These are phyloP conservation scores for Hippocampus zosterae DNA, from an alignment of 2,113 vertebrate genomes.

Conservation along the genomic window DNA sequence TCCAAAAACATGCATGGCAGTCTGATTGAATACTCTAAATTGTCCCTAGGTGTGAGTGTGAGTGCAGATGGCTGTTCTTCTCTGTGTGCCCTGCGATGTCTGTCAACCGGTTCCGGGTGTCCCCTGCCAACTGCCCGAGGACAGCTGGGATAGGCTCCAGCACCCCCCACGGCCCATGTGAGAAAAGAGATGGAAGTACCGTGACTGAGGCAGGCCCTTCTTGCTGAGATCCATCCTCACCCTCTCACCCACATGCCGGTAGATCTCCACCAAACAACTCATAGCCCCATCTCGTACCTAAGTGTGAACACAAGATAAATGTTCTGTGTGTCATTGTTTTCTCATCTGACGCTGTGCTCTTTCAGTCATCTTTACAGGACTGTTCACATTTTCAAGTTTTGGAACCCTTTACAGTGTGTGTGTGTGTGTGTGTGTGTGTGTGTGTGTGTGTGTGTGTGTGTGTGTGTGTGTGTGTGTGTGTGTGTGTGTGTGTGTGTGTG, in stretches of 20 bases:
- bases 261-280: slow-evolving; percentile 95
- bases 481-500: background rate
- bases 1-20: no score
- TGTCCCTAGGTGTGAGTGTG: no score
- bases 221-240: slow-evolving; percentile 97
- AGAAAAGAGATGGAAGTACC: slow-evolving; percentile 69
- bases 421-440: background rate
- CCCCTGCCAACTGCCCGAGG: no score
- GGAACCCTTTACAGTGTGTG: no score
- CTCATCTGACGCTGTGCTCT: background rate
- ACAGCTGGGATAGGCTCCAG: no score
- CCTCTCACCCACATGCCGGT: slow-evolving; percentile 94
- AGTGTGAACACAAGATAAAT: background rate
- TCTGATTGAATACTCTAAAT: no score
- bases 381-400: no score
- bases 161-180: no score
- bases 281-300: slow-evolving; percentile 96
- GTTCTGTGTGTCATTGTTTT: background rate
- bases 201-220: slow-evolving; percentile 94
- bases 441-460: background rate
- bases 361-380: no score
- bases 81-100: no score
- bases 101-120: no score
- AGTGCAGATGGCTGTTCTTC: no score
- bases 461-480: background rate